Evolutionary conservation across 2,888 invertebrate species (phyloP), one percentile per base, ranked within the genome.

Genomic region (Pecten maximus): DNA sequence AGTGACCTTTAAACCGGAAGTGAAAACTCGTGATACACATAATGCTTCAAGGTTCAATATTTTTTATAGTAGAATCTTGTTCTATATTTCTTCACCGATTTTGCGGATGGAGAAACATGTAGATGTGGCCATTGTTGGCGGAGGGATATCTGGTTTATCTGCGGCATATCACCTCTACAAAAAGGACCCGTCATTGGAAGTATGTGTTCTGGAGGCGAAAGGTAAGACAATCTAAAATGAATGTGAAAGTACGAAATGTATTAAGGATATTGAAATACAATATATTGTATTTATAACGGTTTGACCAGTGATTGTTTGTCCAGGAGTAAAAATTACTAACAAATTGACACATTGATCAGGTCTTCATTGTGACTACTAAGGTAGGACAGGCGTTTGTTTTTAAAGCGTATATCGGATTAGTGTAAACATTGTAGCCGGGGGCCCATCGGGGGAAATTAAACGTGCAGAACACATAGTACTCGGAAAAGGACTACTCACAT

Each of bases 151-250:
- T 0, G 96, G 96, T 8, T 92, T 97, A 19, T 94, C 96, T 28
- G 96, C 97, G 39, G 97, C 97, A 0, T 95, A 96, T 89, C 93
- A 94, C 23, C 94, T 97, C 10, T 93, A 94, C 89, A 94, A 96
- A 87, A 94, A 92, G 88, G 95, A 95, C n/a, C 94, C 94, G 1
- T 90, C 90, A 40, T 91, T 96, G 0, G 94, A 94, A 23, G 93
- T 97, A 35, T 89, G 96, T 40, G 96, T 97, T 1, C 90, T 97
- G 40, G 97, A 97, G 93, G 97, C 97, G 8, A 96, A 96, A 95
- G 96, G 97, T 97, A 91, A 89, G 40, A 40, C 23, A 87, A 16
- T 40, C 87, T 8, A n/a, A 74, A 74, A 0, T 74, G 74, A 74
- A 74, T 74, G 74, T 74, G 74, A 74, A 74, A 74, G 74, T 74